Percentiles rank a stretch among this genome's conserved stretches.
These are phyloP conservation scores for Stratiomys singularior DNA, from an alignment of 2,888 invertebrate genomes.

Conservation along the genomic window DNA sequence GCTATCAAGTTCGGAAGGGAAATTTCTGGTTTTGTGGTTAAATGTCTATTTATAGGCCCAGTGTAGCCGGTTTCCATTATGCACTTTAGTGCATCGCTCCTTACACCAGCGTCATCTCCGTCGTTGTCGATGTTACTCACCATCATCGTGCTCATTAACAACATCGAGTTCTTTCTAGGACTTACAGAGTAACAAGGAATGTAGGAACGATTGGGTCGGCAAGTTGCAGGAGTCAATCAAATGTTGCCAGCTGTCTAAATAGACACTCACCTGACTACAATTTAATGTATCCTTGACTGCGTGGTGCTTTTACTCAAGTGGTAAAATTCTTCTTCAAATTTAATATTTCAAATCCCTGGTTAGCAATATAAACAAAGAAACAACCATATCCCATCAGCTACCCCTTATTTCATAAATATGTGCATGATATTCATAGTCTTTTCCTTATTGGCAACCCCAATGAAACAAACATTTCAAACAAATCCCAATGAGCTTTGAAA, in stretches of 20 bases:
- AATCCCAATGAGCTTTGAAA: background rate
- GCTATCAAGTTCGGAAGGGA: background rate
- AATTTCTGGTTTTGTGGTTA: background rate
- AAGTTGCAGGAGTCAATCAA: background rate
- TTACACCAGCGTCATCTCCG: background rate
- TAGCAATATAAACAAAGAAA: too few relatives aligned
- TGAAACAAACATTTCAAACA: background rate
- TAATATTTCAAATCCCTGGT: too few relatives aligned
- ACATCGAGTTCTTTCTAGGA: slow-evolving; percentile 12
- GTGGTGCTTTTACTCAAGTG: too few relatives aligned
- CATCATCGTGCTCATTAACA: slow-evolving; percentile 22
- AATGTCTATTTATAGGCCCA: slow-evolving; percentile 25
- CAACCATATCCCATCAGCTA: too few relatives aligned
- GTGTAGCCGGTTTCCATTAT: slow-evolving; percentile 5
- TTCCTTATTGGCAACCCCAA: background rate
- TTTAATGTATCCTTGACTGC: too few relatives aligned
- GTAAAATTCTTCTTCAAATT: too few relatives aligned
- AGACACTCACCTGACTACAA: too few relatives aligned
- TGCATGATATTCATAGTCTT: too few relatives aligned
- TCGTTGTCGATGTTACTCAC: background rate
- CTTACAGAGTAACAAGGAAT: background rate
- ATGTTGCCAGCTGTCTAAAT: too few relatives aligned
- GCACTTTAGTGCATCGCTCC: background rate
- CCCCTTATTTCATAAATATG: too few relatives aligned
- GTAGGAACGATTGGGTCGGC: background rate